Evolutionary conservation across 2,888 invertebrate genomes (phyloP).

Genomic region (Diploptera punctata): DNA sequence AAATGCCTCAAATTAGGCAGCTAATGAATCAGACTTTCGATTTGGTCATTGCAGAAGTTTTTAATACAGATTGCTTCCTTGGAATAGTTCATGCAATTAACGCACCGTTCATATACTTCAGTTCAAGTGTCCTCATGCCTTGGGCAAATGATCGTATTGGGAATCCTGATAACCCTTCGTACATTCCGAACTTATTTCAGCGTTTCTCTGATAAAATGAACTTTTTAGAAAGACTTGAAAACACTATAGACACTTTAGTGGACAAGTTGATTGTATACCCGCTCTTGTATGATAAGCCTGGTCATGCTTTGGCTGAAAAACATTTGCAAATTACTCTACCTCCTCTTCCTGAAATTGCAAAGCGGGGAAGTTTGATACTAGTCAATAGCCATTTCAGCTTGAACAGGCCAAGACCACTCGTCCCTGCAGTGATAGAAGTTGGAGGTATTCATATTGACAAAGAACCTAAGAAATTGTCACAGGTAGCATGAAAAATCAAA

Average conservation of each 20-base stretch:
- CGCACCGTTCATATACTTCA: slow-evolving; percentile 61
- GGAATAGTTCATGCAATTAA: slow-evolving; percentile 68
- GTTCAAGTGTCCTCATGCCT: slow-evolving; percentile 66
- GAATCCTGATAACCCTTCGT: slow-evolving; percentile 64
- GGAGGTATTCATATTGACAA: slow-evolving; percentile 36
- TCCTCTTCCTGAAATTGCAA: slow-evolving; percentile 59
- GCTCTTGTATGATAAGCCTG: slow-evolving; percentile 38
- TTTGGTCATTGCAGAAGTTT: slow-evolving; percentile 71
- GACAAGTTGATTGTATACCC: slow-evolving; percentile 50
- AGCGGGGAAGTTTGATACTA: slow-evolving; percentile 63
- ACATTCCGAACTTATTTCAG: slow-evolving; percentile 57
- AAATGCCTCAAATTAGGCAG: slow-evolving; percentile 34
- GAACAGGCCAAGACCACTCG: slow-evolving; percentile 55
- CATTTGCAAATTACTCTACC: slow-evolving; percentile 53
- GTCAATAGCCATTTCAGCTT: slow-evolving; percentile 67
- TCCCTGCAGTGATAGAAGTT: slow-evolving; percentile 43
- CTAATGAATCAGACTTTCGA: slow-evolving; percentile 53
- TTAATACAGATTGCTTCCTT: slow-evolving; percentile 74
- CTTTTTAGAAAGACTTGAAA: slow-evolving; percentile 30
- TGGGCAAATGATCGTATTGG: slow-evolving; percentile 66
- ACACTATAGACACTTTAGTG: neutral
- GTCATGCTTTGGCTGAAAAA: slow-evolving; percentile 34
- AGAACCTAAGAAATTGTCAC: slow-evolving; percentile 28
- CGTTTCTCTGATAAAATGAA: slow-evolving; percentile 46
- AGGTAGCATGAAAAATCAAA: too few relatives aligned